Conservation (phyloP, 2,888 invertebrate species). For the Nomada fucata region DNA sequence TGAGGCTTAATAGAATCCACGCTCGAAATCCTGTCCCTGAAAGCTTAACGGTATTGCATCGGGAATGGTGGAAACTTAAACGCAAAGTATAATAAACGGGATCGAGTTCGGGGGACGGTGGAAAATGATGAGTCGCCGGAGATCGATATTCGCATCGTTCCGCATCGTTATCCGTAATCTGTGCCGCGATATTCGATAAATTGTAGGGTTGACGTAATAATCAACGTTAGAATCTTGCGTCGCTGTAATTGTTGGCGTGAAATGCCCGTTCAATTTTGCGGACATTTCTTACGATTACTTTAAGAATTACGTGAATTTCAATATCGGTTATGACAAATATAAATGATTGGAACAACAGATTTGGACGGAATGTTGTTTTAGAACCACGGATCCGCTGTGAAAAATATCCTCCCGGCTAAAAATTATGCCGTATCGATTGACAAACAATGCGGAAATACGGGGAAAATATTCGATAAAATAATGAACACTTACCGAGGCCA, state of each 20-base stretch:
- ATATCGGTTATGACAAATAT: too few relatives aligned
- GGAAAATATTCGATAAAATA: neutral
- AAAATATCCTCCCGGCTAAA: too few relatives aligned
- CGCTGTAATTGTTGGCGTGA: neutral
- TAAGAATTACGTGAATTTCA: too few relatives aligned
- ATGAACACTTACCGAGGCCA: slow-evolving; percentile 90
- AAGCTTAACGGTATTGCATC: neutral
- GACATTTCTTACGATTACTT: too few relatives aligned
- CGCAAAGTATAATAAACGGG: neutral
- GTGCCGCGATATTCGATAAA: slow-evolving; percentile 7
- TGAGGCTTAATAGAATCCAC: slow-evolving; percentile 13
- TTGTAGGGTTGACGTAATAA: slow-evolving; percentile 7
- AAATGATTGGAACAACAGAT: too few relatives aligned
- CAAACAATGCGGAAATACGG: neutral
- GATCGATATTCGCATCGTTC: slow-evolving; percentile 15
- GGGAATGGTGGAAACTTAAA: neutral
- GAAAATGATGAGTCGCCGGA: slow-evolving; percentile 10
- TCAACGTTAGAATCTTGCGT: neutral
- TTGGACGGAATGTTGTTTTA: too few relatives aligned
- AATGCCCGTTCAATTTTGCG: neutral
- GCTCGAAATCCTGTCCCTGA: slow-evolving; percentile 8
- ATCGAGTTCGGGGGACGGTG: neutral
- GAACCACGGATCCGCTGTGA: too few relatives aligned
- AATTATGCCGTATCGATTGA: too few relatives aligned
- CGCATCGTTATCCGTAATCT: slow-evolving; percentile 18